Conservation (phyloP, 1,140 invertebrate species). For the Euschistus heros region DNA sequence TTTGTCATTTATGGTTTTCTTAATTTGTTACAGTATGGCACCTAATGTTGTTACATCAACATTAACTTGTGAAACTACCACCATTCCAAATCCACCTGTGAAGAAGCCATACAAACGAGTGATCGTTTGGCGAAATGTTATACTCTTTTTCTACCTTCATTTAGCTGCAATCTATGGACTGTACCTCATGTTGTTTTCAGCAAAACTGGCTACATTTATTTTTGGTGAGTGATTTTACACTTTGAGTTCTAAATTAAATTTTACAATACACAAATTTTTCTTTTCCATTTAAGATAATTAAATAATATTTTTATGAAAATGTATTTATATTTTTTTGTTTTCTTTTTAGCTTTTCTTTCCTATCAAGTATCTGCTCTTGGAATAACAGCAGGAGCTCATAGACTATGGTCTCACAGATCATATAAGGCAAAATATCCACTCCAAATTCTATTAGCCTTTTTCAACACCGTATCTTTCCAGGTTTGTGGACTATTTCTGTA, state of each 20-base stretch:
- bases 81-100: neutral
- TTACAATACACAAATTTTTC: neutral
- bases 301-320: neutral
- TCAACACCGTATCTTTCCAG: conserved; percentile 80
- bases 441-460: conserved; percentile 59
- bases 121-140: conserved; percentile 89
- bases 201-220: conserved; percentile 60
- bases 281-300: neutral
- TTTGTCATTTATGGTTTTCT: neutral
- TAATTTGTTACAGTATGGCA: conserved; percentile 1
- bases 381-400: conserved; percentile 87
- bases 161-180: conserved; percentile 71
- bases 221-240: conserved; percentile 52
- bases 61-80: neutral
- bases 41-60: neutral
- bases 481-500: conserved; percentile 38
- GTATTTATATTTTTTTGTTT: conserved; percentile 14
- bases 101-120: conserved; percentile 35
- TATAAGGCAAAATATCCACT: conserved; percentile 90
- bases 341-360: conserved; percentile 49
- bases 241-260: neutral
- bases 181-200: conserved; percentile 66
- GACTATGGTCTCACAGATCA: conserved; percentile 85
- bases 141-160: conserved; percentile 77
- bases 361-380: conserved; percentile 65